These are phyloP conservation scores for Rhizomys pruinosus DNA, from an alignment of 2,113 vertebrate species.

Conservation along the genomic window DNA sequence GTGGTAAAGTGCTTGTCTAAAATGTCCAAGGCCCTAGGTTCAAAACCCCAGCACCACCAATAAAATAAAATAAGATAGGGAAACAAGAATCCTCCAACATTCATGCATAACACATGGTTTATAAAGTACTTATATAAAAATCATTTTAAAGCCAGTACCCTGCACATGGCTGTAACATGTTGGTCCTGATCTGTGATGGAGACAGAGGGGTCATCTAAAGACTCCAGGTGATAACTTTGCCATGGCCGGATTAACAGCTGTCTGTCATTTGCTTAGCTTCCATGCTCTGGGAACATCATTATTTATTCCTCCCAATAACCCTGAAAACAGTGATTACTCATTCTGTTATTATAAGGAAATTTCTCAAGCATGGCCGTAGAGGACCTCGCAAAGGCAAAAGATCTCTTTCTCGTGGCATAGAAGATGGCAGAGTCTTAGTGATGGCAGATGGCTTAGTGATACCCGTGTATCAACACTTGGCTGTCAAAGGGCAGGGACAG, in stretches of 20 bases:
- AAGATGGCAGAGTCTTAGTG: background rate
- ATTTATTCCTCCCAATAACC: background rate
- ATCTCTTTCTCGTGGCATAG: background rate
- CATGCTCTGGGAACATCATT: background rate
- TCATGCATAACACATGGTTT: background rate
- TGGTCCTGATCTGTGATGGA: background rate
- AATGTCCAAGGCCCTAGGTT: too few species aligned
- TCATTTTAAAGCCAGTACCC: background rate
- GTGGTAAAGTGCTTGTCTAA: too few species aligned
- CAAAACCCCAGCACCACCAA: too few species aligned
- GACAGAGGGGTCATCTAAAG: background rate
- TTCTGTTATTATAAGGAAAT: background rate
- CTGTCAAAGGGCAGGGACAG: background rate
- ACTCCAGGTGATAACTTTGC: background rate
- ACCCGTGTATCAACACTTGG: background rate
- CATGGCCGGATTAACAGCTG: background rate
- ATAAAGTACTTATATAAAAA: background rate
- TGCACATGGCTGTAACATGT: accelerated
- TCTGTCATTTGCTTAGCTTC: too few species aligned
- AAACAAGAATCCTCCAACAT: background rate
- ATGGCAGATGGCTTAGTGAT: too few species aligned
- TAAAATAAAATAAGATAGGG: too few species aligned
- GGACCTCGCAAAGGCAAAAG: background rate
- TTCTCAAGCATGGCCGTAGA: background rate
- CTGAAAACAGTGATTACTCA: background rate